Evolutionary conservation across 1,140 invertebrate genomes (phyloP).

Genomic region (Conus ventricosus): DNA sequence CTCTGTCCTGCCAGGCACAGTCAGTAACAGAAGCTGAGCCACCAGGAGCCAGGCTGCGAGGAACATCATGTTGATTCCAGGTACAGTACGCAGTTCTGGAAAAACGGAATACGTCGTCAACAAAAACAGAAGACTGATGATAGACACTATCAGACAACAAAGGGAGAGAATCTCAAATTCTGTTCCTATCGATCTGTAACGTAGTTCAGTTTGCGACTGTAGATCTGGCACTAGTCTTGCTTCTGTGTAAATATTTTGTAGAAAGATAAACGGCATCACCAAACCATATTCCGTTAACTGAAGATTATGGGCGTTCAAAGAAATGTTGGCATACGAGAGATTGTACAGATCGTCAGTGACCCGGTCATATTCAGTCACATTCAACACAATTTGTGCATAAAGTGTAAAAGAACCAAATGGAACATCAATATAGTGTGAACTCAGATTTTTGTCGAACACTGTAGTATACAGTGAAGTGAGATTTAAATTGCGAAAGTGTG

Average conservation of each 20-base stretch:
- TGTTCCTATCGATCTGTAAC: not conserved
- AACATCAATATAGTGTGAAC: not conserved
- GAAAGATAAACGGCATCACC: not conserved
- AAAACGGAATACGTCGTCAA: conserved; percentile 56
- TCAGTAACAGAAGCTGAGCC: conserved; percentile 47
- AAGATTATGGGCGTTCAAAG: not conserved
- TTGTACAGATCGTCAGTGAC: not conserved
- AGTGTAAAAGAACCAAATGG: not conserved
- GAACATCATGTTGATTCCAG: conserved; percentile 59
- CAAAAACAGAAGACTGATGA: conserved; percentile 49
- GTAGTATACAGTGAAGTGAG: not conserved
- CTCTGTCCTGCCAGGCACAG: not conserved
- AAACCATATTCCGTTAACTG: not conserved
- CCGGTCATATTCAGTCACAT: conserved; percentile 2
- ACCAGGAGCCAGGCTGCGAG: conserved; percentile 52
- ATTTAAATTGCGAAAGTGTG: not conserved
- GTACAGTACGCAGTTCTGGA: conserved; percentile 52
- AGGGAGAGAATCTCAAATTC: conserved; percentile 31
- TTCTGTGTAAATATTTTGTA: not conserved
- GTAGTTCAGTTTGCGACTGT: not conserved
- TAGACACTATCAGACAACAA: conserved; percentile 45
- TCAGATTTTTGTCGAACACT: not conserved
- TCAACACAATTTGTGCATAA: not conserved
- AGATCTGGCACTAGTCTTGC: not conserved
- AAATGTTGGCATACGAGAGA: conserved; percentile 6